These are phyloP conservation scores for Pseudococcus longispinus DNA, from an alignment of 2,888 invertebrate species.

Conservation along the genomic window DNA sequence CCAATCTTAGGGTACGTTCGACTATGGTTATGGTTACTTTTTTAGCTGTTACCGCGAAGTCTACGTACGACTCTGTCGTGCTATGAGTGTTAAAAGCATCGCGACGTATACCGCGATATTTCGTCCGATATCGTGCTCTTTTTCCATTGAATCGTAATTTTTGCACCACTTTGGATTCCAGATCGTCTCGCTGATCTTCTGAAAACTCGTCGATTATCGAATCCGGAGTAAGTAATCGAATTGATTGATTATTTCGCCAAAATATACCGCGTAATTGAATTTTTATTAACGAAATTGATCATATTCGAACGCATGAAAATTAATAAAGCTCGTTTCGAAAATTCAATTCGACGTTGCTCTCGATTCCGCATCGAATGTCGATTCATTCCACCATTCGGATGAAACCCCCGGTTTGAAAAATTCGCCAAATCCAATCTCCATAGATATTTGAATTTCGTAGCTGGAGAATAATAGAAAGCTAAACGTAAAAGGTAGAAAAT, in stretches of 20 bases:
- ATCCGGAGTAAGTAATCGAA: too few relatives aligned
- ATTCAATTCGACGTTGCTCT: neutral
- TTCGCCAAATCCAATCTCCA: neutral
- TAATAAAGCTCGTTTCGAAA: neutral
- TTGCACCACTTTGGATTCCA: neutral
- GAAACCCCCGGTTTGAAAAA: neutral
- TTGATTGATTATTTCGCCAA: too few relatives aligned
- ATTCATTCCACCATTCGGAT: neutral
- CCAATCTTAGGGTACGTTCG: slow-evolving; percentile 14
- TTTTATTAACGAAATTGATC: too few relatives aligned
- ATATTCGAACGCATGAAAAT: too few relatives aligned
- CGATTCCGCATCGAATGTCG: too few relatives aligned
- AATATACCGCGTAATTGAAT: too few relatives aligned
- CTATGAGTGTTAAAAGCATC: neutral
- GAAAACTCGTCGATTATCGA: too few relatives aligned
- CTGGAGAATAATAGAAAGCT: neutral
- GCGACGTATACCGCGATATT: neutral
- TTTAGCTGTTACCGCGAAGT: slow-evolving; percentile 12
- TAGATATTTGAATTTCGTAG: neutral
- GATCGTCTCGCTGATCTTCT: neutral
- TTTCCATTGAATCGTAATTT: neutral
- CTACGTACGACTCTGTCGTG: neutral
- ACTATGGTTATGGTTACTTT: neutral
- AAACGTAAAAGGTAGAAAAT: neutral
- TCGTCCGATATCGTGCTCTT: neutral